These are phyloP conservation scores for Pteromalus puparum DNA, from an alignment of 1,140 invertebrate species.

Conservation along the genomic window DNA sequence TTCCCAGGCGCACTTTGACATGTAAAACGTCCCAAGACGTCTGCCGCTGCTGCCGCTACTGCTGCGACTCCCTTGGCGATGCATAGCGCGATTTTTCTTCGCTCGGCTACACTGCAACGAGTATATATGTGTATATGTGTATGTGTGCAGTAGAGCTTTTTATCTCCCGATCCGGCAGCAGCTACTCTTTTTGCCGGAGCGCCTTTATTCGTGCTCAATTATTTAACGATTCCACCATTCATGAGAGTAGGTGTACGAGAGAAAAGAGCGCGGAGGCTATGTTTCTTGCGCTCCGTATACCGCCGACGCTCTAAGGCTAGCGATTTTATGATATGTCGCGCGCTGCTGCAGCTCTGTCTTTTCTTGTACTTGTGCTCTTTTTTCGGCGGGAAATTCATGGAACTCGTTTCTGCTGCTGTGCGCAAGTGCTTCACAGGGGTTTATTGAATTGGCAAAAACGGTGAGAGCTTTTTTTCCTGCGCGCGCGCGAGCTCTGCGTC, in stretches of 20 bases:
- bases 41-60: not conserved
- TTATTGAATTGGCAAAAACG: not conserved
- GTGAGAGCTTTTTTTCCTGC: not conserved
- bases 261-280: not conserved
- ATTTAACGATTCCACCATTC: constrained; percentile 32
- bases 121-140: not conserved
- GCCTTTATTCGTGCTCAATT: constrained; percentile 15
- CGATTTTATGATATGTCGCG: constrained; percentile 28
- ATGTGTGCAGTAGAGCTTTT: not conserved
- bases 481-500: too few species aligned
- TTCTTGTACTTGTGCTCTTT: not conserved
- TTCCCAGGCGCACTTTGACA: not conserved
- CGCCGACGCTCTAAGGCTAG: not conserved
- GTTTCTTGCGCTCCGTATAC: not conserved
- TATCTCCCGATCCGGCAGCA: not conserved
- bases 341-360: constrained; percentile 35
- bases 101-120: not conserved
- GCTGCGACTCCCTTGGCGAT: constrained; percentile 10
- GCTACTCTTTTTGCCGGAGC: not conserved
- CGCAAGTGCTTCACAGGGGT: not conserved
- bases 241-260: not conserved
- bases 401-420: not conserved
- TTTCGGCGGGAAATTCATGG: not conserved
- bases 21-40: constrained; percentile 32
- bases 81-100: not conserved